Conservation (phyloP, 2,113 vertebrate species). For the Scomber scombrus region DNA sequence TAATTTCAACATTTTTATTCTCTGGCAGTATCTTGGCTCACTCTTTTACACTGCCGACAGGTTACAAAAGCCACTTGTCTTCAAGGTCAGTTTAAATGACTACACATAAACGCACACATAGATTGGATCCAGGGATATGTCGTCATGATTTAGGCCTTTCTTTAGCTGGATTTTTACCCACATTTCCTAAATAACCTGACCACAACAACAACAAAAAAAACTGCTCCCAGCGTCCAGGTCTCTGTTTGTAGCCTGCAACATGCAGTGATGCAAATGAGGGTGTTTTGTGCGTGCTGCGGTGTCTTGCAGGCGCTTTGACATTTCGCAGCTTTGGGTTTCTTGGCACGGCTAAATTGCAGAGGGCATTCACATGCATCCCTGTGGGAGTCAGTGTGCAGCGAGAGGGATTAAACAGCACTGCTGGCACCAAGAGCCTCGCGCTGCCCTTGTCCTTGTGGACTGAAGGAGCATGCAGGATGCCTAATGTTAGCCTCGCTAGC, state of each 20-base stretch:
- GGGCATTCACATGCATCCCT: conserved; percentile 50
- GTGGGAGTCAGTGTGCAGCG: conserved; percentile 52
- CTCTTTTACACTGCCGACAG: conserved; percentile 9
- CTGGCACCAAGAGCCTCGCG: conserved; percentile 37
- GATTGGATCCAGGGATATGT: background rate
- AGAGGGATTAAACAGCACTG: conserved; percentile 61
- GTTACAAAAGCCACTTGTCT: conserved; percentile 24
- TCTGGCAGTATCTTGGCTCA: background rate
- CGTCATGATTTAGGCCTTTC: background rate
- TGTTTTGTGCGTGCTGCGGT: conserved; percentile 22
- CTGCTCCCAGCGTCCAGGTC: conserved; percentile 2
- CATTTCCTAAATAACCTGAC: background rate
- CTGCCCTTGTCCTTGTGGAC: conserved; percentile 62
- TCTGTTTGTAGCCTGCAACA: conserved; percentile 15
- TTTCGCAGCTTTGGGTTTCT: conserved; percentile 59
- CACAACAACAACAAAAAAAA: background rate
- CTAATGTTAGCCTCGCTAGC: conserved; percentile 39
- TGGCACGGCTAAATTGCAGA: conserved; percentile 52
- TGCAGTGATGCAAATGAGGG: conserved; percentile 36
- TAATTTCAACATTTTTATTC: conserved; percentile 38
- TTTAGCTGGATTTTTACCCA: conserved; percentile 1
- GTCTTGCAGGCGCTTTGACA: conserved; percentile 60
- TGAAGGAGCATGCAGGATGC: conserved; percentile 39
- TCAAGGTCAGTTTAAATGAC: conserved; percentile 45
- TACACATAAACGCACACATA: background rate